Evolutionary conservation across 2,797 vertebrate genomes (phyloP).

Genomic region (Eospalax fontanierii): DNA sequence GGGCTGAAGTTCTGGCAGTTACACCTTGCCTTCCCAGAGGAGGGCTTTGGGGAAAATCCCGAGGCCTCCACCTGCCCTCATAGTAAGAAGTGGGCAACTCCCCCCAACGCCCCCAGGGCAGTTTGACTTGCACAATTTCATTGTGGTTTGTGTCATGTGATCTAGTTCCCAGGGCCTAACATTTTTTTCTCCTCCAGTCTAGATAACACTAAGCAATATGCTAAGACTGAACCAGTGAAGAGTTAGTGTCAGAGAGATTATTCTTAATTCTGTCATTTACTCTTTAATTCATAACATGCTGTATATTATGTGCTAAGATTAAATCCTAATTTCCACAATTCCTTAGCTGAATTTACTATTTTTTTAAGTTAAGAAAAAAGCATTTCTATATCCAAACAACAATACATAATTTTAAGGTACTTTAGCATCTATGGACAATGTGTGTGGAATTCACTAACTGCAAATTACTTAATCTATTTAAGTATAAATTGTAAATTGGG

Average conservation of each 20-base stretch:
- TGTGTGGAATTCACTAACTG: slow-evolving; percentile 39
- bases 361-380: slow-evolving; percentile 47
- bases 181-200: slow-evolving; percentile 34
- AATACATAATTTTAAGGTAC: not conserved
- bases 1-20: not conserved
- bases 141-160: slow-evolving; percentile 24
- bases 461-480: slow-evolving; percentile 49
- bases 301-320: slow-evolving; percentile 40
- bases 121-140: slow-evolving; percentile 35
- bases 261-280: slow-evolving; percentile 24
- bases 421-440: not conserved
- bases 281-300: slow-evolving; percentile 29
- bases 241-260: not conserved
- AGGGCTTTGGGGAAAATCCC: slow-evolving; percentile 1
- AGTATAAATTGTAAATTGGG: not conserved
- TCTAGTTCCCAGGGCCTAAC: not conserved
- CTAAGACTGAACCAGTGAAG: slow-evolving; percentile 8
- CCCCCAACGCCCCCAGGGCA: too few relatives aligned
- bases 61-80: not conserved
- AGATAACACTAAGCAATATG: slow-evolving; percentile 23
- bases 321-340: slow-evolving; percentile 2
- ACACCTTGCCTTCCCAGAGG: slow-evolving; percentile 29
- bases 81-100: not conserved
- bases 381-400: not conserved
- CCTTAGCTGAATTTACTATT: not conserved